phyloP scores from a whole-genome alignment of 2,797 vertebrate genomes.

The Trachurus trachurus region DNA sequence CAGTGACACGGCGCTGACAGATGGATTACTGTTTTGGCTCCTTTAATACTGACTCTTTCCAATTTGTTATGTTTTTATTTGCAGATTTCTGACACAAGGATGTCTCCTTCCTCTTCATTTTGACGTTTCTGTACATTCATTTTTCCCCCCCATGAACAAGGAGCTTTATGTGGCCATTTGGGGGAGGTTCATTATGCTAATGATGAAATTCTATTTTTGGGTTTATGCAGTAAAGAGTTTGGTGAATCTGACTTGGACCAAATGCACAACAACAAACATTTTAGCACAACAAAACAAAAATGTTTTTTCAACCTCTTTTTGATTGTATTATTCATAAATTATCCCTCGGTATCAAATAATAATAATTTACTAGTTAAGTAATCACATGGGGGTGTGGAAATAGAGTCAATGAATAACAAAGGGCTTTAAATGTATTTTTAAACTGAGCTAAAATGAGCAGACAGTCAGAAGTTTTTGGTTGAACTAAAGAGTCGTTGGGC shows the following conservation, averaged over 20 bases:
- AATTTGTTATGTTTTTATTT: background rate
- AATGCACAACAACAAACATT: no score
- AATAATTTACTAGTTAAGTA: background rate
- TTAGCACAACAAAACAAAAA: no score
- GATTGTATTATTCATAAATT: background rate
- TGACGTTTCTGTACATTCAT: background rate
- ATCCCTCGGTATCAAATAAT: background rate
- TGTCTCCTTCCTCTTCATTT: background rate
- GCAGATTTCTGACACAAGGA: background rate
- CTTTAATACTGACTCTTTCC: background rate
- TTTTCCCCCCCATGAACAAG: background rate
- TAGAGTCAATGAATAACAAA: background rate
- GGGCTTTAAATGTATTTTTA: no score
- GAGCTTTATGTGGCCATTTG: background rate
- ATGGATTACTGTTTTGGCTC: background rate
- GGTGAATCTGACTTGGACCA: no score
- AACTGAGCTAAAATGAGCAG: no score
- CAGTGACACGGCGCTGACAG: background rate
- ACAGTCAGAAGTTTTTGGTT: background rate
- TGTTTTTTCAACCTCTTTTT: background rate
- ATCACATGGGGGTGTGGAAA: conserved; percentile 3
- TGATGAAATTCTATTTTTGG: no score
- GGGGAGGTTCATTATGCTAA: no score
- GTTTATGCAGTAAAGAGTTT: no score
- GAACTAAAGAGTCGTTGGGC: background rate